Conservation (phyloP, 1,140 invertebrate species). For the Drosophila teissieri region DNA sequence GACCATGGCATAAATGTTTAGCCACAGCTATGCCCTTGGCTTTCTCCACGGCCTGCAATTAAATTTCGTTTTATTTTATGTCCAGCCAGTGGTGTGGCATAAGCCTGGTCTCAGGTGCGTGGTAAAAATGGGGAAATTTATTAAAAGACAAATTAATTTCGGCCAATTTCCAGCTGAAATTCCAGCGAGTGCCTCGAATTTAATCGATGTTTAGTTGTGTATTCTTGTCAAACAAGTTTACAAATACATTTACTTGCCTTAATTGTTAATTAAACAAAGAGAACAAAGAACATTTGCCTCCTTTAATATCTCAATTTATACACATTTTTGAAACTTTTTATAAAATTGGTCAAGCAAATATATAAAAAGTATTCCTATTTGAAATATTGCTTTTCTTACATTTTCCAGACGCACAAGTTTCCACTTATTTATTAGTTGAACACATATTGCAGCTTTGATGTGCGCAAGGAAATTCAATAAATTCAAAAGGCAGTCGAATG, state of each 20-base stretch:
- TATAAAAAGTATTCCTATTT: background rate
- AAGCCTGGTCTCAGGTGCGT: constrained; percentile 55
- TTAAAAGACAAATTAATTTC: constrained; percentile 56
- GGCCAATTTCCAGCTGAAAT: background rate
- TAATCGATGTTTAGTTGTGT: background rate
- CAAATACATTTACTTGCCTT: background rate
- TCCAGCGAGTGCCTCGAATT: background rate
- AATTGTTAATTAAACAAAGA: background rate
- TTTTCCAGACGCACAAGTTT: constrained; percentile 1
- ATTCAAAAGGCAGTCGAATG: constrained; percentile 33
- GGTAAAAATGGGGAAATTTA: constrained; percentile 56
- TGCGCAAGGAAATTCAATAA: constrained; percentile 34
- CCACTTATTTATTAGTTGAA: background rate
- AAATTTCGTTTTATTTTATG: constrained; percentile 69
- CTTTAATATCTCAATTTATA: background rate
- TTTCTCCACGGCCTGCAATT: constrained; percentile 47
- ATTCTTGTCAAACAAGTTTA: background rate
- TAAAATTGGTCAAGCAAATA: no score
- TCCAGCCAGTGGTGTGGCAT: constrained; percentile 27
- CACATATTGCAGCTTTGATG: constrained; percentile 36
- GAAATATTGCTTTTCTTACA: background rate
- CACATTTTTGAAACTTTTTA: background rate
- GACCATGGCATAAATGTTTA: constrained; percentile 53
- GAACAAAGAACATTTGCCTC: background rate
- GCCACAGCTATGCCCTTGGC: constrained; percentile 3